Base-by-base conservation (phyloP, 2,113 vertebrate species). In the Epinephelus moara region DNA sequence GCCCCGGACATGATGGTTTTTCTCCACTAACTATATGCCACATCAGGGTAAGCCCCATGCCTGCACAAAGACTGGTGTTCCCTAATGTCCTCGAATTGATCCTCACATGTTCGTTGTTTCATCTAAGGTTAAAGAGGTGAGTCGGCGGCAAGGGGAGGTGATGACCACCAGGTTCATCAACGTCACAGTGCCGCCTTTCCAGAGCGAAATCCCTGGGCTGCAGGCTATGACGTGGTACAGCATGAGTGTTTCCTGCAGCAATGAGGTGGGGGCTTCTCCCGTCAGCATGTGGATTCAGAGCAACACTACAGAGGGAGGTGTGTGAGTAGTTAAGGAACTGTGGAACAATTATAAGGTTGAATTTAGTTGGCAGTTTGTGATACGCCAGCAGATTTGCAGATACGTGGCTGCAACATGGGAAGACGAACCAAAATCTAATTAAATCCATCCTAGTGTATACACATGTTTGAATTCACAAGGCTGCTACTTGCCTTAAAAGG, bases 231-330 rank as follows among this genome's bases (percentile, higher is more conserved):
- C 89, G 0, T 89, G 93, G 80, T 98, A 99, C 89, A 96, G 90
- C 90, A 90, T 99, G 8, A 89, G 95, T 0, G 93, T 99, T 74
- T 97, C 97, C 94, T 99, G 98, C 82, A 86, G 88, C 93, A 99
- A 99, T 11, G 97, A 99, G 84, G 92, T 99, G 0, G 97, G 97
- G 61, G 90, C 94, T 85, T 99, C 98, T 0, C 21, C 84, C 0
- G 53, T 92, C 67, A 96, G 95, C 85, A 79, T 87, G 63, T 97
- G 97, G 97, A 84, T 97, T 83, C 94, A 90, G 0, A 94, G 94
- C 94, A 97, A 95, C 92, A 99, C 98, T 6, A 97, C 96, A 0
- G 98, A 99, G 91, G 97, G 96, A 96, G 97, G 98, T 99, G 93
- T 91, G 92, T 82, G 33, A 19, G 42, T 12, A 30, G 13, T 61